Base-by-base conservation (phyloP, 2,797 vertebrate genomes). In the Todus mexicanus region DNA sequence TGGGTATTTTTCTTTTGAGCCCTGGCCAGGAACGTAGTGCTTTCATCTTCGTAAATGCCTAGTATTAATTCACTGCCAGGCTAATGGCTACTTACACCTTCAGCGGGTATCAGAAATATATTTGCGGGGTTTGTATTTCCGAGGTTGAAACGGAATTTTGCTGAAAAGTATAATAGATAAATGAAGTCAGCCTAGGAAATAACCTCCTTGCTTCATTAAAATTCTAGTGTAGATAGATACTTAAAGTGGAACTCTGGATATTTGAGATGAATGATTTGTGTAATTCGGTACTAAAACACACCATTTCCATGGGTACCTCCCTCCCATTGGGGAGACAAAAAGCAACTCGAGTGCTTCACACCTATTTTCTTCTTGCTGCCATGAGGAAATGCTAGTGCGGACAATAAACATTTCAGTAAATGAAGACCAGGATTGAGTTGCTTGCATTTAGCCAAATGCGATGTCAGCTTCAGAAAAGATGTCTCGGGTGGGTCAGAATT, bases 11-110 rank as follows among this genome's bases (percentile, higher is more conserved):
- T 69, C 20, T 89, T 93, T 74, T 76, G 73, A 90, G 66, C 59
- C 16, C 59, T 83, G 72, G 69, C 90, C 81, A 78, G 79, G 60
- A 93, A 29, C 51, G 16, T 9, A 35, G 53, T 75, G 76, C 91
- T 91, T 92, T 95, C 63, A 47, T 86, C 51, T 89, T 51, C 84
- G 45, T 57, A 95, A 87, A 88, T 47, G 51, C 63, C n/a, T 79
- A 2, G 12, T 68, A 77, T 89, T 47, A 85, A 84, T 74, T 72
- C 45, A 73, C 40, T 54, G 61, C 47, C 51, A 63, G 47, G 35
- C 71, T 86, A 92, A 93, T 71, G 66, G 70, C 60, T 83, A 61
- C 72, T 94, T 83, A 66, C 8, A n/a, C 61, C 80, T 87, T 77
- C 71, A 13, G 4, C 81, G 19, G 51, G 35, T 50, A 92, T 47